Conservation (phyloP, 2,113 vertebrate genomes). For the Brachirus orientalis region DNA sequence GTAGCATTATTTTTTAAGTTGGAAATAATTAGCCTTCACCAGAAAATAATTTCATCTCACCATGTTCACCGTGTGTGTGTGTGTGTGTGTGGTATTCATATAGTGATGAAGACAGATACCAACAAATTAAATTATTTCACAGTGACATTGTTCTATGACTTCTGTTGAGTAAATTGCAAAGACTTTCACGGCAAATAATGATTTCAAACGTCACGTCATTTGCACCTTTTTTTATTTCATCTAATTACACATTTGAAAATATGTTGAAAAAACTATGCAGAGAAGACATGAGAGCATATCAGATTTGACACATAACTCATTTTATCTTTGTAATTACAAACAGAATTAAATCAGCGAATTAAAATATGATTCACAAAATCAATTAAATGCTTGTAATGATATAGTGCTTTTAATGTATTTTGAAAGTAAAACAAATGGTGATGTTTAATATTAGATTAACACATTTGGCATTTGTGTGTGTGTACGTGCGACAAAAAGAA, state of each 20-base stretch:
- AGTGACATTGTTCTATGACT: constrained; percentile 44
- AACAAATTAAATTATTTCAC: constrained; percentile 66
- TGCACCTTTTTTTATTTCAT: constrained; percentile 21
- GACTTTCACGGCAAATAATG: constrained; percentile 6
- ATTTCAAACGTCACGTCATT: constrained; percentile 6
- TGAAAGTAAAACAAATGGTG: too few species aligned
- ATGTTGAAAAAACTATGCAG: too few species aligned
- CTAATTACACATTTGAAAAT: constrained; percentile 6
- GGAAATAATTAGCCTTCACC: constrained; percentile 1
- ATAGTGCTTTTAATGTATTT: too few species aligned
- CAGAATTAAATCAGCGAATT: too few species aligned
- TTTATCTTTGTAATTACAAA: not conserved
- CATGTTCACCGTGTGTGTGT: constrained; percentile 4
- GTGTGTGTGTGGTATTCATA: constrained; percentile 14
- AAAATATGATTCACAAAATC: too few species aligned
- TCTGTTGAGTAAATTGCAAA: constrained; percentile 29
- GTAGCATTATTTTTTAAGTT: not conserved
- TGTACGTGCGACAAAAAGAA: too few species aligned
- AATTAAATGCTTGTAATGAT: too few species aligned
- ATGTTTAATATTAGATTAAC: too few species aligned
- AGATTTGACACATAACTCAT: not conserved
- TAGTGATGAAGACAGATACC: constrained; percentile 69
- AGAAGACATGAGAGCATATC: too few species aligned
- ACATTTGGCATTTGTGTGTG: too few species aligned
- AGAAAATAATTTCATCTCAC: constrained; percentile 7